Conservation (phyloP, 2,888 invertebrate species). For the Thumatha senex region DNA sequence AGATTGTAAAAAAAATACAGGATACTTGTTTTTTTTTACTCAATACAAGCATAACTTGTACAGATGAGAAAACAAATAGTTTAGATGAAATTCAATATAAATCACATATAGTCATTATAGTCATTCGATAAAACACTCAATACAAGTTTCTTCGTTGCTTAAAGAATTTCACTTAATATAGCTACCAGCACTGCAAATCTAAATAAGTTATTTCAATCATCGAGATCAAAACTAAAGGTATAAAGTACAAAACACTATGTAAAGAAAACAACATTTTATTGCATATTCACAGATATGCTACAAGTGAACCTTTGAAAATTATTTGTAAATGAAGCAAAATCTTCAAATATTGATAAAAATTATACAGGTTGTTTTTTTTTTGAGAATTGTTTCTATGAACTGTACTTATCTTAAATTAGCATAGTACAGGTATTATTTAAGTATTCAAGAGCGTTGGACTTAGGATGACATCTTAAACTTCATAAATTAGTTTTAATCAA, state of each 20-base stretch:
- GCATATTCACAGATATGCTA: too few species aligned
- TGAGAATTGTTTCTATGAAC: neutral
- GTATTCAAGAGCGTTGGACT: neutral
- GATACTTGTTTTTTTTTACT: neutral
- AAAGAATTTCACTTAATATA: slow-evolving; percentile 33
- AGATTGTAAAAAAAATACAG: neutral
- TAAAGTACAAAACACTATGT: too few species aligned
- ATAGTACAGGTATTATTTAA: neutral
- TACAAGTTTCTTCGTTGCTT: slow-evolving; percentile 32
- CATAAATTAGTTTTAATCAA: neutral
- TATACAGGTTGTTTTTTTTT: too few species aligned
- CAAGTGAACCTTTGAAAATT: too few species aligned
- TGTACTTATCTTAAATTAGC: neutral
- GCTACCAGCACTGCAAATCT: slow-evolving; percentile 28
- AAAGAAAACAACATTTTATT: too few species aligned
- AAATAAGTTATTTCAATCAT: slow-evolving; percentile 19
- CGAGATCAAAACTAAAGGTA: slow-evolving; percentile 5
- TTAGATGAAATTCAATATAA: too few species aligned
- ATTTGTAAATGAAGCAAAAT: too few species aligned
- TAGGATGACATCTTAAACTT: neutral
- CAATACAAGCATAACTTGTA: neutral
- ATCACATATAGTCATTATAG: too few species aligned
- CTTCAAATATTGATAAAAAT: too few species aligned
- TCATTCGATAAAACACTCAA: too few species aligned
- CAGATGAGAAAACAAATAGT: neutral